A percentile compares a stretch with the other conserved stretches of the same genome.
Conservation (phyloP, 2,113 vertebrate genomes). For the Salvator merianae region DNA sequence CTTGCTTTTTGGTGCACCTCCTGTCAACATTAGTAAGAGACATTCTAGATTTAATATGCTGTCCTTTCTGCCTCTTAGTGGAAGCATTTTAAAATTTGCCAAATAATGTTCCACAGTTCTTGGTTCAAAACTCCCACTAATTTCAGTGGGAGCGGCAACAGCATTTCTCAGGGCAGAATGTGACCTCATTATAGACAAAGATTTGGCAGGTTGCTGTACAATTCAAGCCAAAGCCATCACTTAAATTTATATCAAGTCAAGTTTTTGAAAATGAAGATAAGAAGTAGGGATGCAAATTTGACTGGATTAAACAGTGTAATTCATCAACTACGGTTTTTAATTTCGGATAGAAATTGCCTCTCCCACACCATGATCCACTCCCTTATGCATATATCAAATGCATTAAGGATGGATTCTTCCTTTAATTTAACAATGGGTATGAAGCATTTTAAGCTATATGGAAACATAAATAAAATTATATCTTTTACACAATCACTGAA, state of each 20-base stretch:
- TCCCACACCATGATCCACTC: background rate
- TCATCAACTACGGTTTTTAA: background rate
- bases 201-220: slow-evolving; percentile 26
- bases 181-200: slow-evolving; percentile 36
- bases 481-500: too few species aligned
- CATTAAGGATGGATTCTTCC: background rate
- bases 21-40: background rate
- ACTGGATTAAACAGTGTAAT: background rate
- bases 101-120: slow-evolving; percentile 5
- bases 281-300: slow-evolving; percentile 1
- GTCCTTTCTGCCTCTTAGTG: slow-evolving; percentile 14
- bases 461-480: background rate
- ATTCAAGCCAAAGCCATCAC: slow-evolving; percentile 42
- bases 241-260: slow-evolving; percentile 46
- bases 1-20: background rate
- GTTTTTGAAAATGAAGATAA: slow-evolving; percentile 45
- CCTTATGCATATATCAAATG: background rate
- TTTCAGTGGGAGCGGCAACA: slow-evolving; percentile 49
- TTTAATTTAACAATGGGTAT: background rate
- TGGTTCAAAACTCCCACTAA: slow-evolving; percentile 54
- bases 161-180: slow-evolving; percentile 27
- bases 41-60: background rate
- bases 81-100: slow-evolving; percentile 47
- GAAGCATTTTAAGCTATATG: background rate
- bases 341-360: background rate